Evolutionary conservation across 2,797 vertebrate species (phyloP), one percentile per base, ranked within the genome.

Genomic region (Parauchenoglanis punctatus): DNA sequence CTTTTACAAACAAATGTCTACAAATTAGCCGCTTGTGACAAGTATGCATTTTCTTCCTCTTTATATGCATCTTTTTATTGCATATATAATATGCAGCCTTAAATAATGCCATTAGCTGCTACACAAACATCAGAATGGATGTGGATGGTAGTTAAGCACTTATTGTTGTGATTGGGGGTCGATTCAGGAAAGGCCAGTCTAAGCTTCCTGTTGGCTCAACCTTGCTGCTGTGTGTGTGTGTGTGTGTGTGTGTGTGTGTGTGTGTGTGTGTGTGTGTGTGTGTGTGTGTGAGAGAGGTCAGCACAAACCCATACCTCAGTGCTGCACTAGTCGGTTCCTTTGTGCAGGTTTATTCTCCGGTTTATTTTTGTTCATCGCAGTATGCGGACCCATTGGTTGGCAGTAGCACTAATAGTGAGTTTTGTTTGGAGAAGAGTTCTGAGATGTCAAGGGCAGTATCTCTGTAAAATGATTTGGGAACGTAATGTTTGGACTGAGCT

Each of bases 151-250:
- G 15, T 3, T 65, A 18, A 65, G 59, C 44, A 65, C 13, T 44
- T 28, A 63, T 83, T 88, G 77, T 88, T 89, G 46, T 86, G 3
- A 73, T 84, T 82, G 40, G 17, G 31, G 44, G 17, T 59, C 18
- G 28, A 28, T 76, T 76, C 59, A 89, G 90, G 84, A 90, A 89
- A 84, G 85, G 52, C 15, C 70, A 73, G 52, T 20, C 54, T 87
- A 31, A 78, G 61, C n/a, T 83, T 90, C 77, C 83, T 72, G 70
- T 87, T 40, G 15, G 23, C 56, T 23, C 80, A 63, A 20, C 8
- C 52, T n/a, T 65, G 52, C n/a, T 31, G 31, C 31, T 31, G 35
- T 35, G 35, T 31, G 31, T 31, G 31, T 31, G 31, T 31, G 31
- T 31, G 31, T 31, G 31, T 31, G 31, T 31, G 31, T 31, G 0